Base-by-base conservation (phyloP, 2,797 vertebrate species). In the Mionectes olivaceus region DNA sequence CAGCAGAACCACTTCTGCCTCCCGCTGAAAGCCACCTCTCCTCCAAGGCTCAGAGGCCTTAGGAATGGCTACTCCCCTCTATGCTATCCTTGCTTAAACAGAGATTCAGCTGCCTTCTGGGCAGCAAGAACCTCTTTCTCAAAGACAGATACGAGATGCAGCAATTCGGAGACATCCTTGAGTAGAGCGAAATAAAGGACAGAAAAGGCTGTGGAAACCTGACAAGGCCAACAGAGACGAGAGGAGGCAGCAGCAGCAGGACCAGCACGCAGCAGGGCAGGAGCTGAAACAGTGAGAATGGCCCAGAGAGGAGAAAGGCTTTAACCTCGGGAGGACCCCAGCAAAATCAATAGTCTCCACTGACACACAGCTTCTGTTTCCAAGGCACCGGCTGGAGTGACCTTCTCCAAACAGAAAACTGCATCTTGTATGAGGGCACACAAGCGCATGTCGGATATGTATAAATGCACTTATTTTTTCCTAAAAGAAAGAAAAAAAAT, bases 381-480 rank as follows among this genome's bases (percentile, higher is more conserved):
- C 82, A 69, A 91, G 69, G 41, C 50, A 85, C 27, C 79, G 77
- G 65, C 47, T 75, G 47, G n/a, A 85, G 39, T 8, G 39, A 63
- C 50, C 73, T 65, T 33, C 81, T 50, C 55, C 76, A 67, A 53
- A 90, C 24, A 87, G 43, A 30, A 55, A 75, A 61, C 24, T 57
- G 69, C 37, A 67, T 46, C 53, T 57, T 19, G 9, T 39, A 39
- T 11, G n/a, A 92, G 37, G 47, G 41, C 28, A 79, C 56, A 53
- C 1, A 1, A 87, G 33, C 18, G 63, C 8, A 5, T 1, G 0
- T 55, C 41, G 73, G 7, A 12, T n/a, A 65, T 1, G 7, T 8
- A n/a, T 13, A 71, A 93, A 82, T 24, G 25, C 6, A 2, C 56
- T 25, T 19, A 33, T 57, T 64, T 47, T 14, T 25, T 6, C 52